Evolutionary conservation across 2,888 invertebrate species (phyloP), one percentile per base, ranked within the genome.

Genomic region (Drosophila tripunctata): DNA sequence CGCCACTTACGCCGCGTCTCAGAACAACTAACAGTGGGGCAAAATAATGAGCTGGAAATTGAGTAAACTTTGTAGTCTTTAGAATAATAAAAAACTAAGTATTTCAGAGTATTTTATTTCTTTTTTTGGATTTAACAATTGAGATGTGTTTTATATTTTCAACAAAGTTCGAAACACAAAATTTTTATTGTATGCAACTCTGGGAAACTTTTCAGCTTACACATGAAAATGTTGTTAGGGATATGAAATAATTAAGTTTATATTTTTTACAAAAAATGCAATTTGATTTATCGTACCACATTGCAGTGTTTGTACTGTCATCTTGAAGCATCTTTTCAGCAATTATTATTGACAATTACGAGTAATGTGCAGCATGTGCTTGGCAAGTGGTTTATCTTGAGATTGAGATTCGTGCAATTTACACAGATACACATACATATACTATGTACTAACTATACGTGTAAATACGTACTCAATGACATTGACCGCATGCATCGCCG

Each of bases 361-460:
- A 67, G 72, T 75, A 81, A 75, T 84, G 66, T 66, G 67, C 63
- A 72, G 35, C 78, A 52, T 78, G 71, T 65, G 77, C 73, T 57
- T 69, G 63, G 50, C 78, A 79, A 86, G 87, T 79, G 67, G 89
- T 89, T 89, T 84, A 70, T 88, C 89, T 89, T 89, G 88, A 89
- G n/a, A 88, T 82, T 84, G 78, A 44, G 65, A 84, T 88, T 89
- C 84, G 69, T 55, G 67, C 67, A 43, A 33, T 14, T 5, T 27
- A 36, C 15, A 48, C 24, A 35, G 10, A 4, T 55, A 24, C 48
- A 33, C 12, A 31, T 3, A 45, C 17, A 31, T 4, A 30, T 2
- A 27, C 27, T 1, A n/a, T 27, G 2, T 8, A 27, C 10, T 27
- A 17, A 5, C 31, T n/a, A 12, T 4, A 19, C 6, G n/a, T 4